A percentile compares a stretch with the other conserved stretches of the same genome.
Evolutionary conservation across 2,113 vertebrate species (phyloP).

Genomic region (Melanocharis versteri): DNA sequence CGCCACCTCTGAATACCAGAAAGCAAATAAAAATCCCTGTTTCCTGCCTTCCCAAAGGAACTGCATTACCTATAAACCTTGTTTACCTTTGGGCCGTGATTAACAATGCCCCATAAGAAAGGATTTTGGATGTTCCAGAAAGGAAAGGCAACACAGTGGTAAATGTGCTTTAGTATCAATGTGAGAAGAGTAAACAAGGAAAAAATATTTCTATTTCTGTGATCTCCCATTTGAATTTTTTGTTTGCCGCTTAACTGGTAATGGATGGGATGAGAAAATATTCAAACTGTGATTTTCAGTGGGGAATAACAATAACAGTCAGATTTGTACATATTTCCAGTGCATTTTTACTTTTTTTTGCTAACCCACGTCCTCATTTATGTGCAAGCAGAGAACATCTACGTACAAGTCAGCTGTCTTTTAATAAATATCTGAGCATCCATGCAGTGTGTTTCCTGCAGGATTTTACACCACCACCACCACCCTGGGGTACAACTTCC

Average conservation of each 20-base stretch:
- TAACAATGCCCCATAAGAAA: neutral
- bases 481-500: neutral
- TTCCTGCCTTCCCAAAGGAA: neutral
- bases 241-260: neutral
- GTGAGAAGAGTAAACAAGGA: neutral
- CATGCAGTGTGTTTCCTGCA: neutral
- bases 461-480: neutral
- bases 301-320: neutral
- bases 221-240: neutral
- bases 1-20: neutral
- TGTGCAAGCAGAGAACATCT: neutral
- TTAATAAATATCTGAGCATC: neutral
- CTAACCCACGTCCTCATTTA: neutral
- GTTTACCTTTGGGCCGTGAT: neutral
- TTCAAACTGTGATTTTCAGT: neutral
- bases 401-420: neutral
- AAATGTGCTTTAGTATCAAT: neutral
- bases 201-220: neutral
- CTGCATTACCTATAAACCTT: neutral
- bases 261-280: neutral
- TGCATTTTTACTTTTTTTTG: neutral
- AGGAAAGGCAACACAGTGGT: neutral
- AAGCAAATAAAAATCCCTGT: neutral
- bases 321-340: neutral
- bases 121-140: neutral